phyloP scores from a whole-genome alignment of 2,888 invertebrate species.

The Diachrysia chrysitis region DNA sequence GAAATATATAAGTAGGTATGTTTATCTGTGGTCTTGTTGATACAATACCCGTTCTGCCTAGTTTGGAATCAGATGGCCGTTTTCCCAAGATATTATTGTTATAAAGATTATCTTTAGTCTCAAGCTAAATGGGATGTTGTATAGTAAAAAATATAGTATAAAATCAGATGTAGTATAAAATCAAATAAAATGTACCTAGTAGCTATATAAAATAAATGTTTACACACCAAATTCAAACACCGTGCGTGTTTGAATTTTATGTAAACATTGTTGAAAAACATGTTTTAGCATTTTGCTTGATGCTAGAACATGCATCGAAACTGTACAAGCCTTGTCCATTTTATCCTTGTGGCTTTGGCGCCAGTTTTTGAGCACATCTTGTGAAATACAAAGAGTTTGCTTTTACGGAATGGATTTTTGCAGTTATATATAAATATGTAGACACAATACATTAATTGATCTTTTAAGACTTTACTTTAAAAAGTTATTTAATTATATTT shows the following conservation, averaged over 20 bases:
- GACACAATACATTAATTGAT: not conserved
- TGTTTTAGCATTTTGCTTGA: conserved; percentile 25
- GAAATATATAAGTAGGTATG: too few species aligned
- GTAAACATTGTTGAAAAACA: conserved; percentile 19
- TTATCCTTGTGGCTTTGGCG: conserved; percentile 29
- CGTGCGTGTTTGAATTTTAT: conserved; percentile 9
- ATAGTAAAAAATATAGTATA: too few species aligned
- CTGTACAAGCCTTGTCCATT: conserved; percentile 40
- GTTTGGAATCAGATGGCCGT: too few species aligned
- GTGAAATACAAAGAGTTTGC: conserved; percentile 21
- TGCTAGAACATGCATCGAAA: conserved; percentile 43
- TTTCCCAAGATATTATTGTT: too few species aligned
- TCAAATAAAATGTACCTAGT: too few species aligned
- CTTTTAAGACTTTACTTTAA: not conserved
- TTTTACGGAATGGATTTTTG: conserved; percentile 18
- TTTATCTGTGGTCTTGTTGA: too few species aligned
- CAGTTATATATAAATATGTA: not conserved
- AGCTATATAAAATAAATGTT: too few species aligned
- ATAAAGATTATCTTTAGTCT: not conserved
- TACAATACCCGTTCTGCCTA: too few species aligned
- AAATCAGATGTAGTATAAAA: not conserved
- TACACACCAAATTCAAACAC: too few species aligned
- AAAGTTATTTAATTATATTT: not conserved
- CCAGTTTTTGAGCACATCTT: conserved; percentile 37
- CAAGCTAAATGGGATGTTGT: not conserved